A percentile compares a stretch with the other conserved stretches of the same genome.
Evolutionary conservation across 2,113 vertebrate genomes (phyloP).

Genomic region (Conger conger): DNA sequence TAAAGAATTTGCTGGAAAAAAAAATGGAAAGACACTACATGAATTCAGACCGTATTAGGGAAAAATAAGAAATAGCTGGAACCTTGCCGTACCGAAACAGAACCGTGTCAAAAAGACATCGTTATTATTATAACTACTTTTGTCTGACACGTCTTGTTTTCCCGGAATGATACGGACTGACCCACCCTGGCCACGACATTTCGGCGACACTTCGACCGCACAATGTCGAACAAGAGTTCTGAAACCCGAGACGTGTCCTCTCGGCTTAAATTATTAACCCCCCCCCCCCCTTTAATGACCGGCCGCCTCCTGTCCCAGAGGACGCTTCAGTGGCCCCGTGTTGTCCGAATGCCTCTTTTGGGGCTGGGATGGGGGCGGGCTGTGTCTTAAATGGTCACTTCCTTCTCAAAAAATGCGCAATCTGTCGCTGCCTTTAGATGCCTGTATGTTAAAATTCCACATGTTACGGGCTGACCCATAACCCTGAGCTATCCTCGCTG

Average conservation of each 20-base stretch:
- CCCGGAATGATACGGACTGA: neutral
- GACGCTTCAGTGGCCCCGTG: neutral
- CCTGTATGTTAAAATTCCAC: neutral
- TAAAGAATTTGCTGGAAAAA: too few relatives aligned
- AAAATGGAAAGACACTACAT: too few relatives aligned
- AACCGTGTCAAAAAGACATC: neutral
- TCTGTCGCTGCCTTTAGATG: conserved; percentile 21
- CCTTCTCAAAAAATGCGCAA: conserved; percentile 17
- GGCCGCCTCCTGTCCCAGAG: neutral
- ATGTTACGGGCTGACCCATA: neutral
- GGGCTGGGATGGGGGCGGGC: neutral
- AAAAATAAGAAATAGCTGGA: neutral
- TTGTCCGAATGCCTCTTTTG: conserved; percentile 1
- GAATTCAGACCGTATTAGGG: too few relatives aligned
- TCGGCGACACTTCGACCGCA: conserved; percentile 5
- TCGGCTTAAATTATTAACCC: conserved; percentile 17
- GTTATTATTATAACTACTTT: neutral
- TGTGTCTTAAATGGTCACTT: conserved; percentile 12
- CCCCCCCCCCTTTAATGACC: neutral
- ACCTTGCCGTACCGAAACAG: neutral
- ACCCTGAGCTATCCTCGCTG: neutral
- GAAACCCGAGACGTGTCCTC: conserved; percentile 1
- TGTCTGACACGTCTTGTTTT: neutral
- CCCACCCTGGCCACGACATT: neutral
- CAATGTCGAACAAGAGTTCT: conserved; percentile 3